Percentiles rank a stretch among this genome's conserved stretches.
Evolutionary conservation across 2,797 vertebrate genomes (phyloP).

Genomic region (Lerista edwardsae): DNA sequence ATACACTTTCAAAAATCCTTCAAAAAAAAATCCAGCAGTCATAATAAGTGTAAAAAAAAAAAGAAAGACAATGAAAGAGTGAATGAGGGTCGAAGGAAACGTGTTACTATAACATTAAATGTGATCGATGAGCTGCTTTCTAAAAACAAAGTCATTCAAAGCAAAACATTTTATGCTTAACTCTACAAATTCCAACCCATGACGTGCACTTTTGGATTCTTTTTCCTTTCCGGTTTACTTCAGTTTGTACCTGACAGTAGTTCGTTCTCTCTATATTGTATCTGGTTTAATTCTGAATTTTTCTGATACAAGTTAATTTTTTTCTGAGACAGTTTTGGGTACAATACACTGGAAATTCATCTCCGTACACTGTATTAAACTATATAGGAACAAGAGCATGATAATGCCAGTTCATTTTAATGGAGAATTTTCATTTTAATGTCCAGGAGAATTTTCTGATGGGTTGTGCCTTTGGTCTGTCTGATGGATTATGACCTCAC

Average conservation of each 20-base stretch:
- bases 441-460: neutral
- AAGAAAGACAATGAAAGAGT: slow-evolving; percentile 18
- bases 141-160: slow-evolving; percentile 46
- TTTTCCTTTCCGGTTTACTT: neutral
- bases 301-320: slow-evolving; percentile 53
- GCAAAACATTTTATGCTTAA: slow-evolving; percentile 56
- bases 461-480: slow-evolving; percentile 6
- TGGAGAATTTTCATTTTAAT: too few relatives aligned
- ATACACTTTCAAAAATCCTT: neutral
- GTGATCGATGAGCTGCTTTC: slow-evolving; percentile 38
- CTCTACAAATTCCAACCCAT: slow-evolving; percentile 46
- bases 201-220: slow-evolving; percentile 34
- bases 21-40: slow-evolving; percentile 25
- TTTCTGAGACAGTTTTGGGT: neutral
- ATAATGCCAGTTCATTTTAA: neutral
- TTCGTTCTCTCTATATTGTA: slow-evolving; percentile 11
- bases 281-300: slow-evolving; percentile 43
- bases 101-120: slow-evolving; percentile 50
- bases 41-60: slow-evolving; percentile 35
- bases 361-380: neutral
- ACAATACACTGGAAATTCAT: neutral
- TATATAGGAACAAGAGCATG: neutral
- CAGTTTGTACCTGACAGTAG: neutral
- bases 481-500: slow-evolving; percentile 51
- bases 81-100: slow-evolving; percentile 30